Conservation (phyloP, 2,888 invertebrate genomes). For the Ectropis crepuscularia region DNA sequence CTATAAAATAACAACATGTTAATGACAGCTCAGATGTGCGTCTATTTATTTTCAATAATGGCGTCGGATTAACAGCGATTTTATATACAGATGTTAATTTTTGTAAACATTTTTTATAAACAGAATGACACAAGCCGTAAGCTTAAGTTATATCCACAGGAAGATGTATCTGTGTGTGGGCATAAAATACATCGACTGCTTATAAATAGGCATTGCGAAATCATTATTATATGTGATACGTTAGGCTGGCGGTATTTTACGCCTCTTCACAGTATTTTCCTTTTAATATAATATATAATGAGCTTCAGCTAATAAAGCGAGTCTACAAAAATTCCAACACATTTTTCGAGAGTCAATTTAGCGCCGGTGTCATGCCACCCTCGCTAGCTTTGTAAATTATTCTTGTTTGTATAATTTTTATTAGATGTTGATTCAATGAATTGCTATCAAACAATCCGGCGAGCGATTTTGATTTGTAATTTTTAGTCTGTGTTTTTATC, state of each 20-base stretch:
- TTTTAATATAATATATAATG: not conserved
- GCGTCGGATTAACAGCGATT: too few relatives aligned
- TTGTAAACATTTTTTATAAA: too few relatives aligned
- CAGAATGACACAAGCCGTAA: too few relatives aligned
- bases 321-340: slow-evolving; percentile 8
- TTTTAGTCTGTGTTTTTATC: slow-evolving; percentile 27
- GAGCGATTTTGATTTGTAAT: slow-evolving; percentile 42
- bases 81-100: too few relatives aligned
- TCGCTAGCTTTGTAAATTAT: slow-evolving; percentile 33
- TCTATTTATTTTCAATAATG: too few relatives aligned
- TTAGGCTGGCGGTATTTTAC: not conserved
- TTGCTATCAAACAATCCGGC: slow-evolving; percentile 33
- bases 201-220: too few relatives aligned
- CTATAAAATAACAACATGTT: too few relatives aligned
- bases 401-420: slow-evolving; percentile 36
- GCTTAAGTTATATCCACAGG: too few relatives aligned
- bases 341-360: slow-evolving; percentile 15
- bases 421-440: slow-evolving; percentile 36
- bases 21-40: too few relatives aligned
- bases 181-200: too few relatives aligned
- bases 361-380: slow-evolving; percentile 12
- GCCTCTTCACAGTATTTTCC: not conserved
- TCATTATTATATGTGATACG: too few relatives aligned
- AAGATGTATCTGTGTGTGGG: too few relatives aligned
- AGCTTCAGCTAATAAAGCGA: slow-evolving; percentile 9